phyloP scores from a whole-genome alignment of 1,140 invertebrate species.

The Papilio aristodemus region DNA sequence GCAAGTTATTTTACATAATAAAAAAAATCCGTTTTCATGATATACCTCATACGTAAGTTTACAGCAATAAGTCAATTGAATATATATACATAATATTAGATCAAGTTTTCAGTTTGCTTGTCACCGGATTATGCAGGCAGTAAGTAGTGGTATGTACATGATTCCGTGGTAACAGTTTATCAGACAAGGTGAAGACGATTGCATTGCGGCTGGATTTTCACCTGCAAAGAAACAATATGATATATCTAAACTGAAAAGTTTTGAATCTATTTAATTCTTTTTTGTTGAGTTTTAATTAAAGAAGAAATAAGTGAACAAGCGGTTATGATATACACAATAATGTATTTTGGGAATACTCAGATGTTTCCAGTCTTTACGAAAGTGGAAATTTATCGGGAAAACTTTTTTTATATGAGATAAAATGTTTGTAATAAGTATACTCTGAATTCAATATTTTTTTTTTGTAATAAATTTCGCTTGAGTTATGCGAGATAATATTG shows the following conservation, averaged over 20 bases:
- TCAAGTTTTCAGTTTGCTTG: constrained; percentile 52
- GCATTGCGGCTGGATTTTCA: constrained; percentile 79
- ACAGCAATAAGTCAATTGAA: not conserved
- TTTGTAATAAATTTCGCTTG: not conserved
- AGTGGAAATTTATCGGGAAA: too few species aligned
- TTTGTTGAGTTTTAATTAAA: too few species aligned
- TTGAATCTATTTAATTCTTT: too few species aligned
- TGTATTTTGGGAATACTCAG: too few species aligned
- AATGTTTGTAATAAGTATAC: too few species aligned
- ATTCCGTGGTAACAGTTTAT: constrained; percentile 43
- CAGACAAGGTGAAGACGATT: constrained; percentile 65
- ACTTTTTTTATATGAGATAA: too few species aligned
- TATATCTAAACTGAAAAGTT: not conserved
- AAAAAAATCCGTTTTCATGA: too few species aligned
- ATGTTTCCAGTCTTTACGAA: too few species aligned
- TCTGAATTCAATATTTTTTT: too few species aligned
- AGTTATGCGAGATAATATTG: constrained; percentile 4
- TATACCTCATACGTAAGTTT: constrained; percentile 2
- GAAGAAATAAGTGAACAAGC: too few species aligned
- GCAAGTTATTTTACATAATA: too few species aligned
- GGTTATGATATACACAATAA: too few species aligned
- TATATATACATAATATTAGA: not conserved
- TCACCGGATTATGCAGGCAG: constrained; percentile 60
- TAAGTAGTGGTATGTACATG: constrained; percentile 45
- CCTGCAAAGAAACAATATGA: constrained; percentile 57